Percentiles rank a stretch among this genome's conserved stretches.
phyloP scores from a whole-genome alignment of 92 coral and sea anemone species.

The Galaxea fascicularis region DNA sequence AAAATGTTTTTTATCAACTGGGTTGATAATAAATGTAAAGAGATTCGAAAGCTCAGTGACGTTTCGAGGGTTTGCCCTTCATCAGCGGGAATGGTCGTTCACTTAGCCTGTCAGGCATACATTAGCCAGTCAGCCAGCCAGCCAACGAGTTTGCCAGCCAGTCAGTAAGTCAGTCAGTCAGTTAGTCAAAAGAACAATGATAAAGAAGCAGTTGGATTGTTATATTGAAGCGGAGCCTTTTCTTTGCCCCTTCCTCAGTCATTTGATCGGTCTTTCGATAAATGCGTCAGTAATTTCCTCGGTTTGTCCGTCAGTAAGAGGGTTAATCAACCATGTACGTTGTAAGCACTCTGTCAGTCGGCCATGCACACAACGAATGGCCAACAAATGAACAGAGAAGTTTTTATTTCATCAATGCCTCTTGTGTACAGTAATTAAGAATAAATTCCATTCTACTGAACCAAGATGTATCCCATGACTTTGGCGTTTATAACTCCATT shows the following conservation, averaged over 20 bases:
- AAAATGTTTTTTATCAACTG: too few relatives aligned
- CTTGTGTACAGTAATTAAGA: background rate
- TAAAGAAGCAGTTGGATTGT: too few relatives aligned
- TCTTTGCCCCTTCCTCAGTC: background rate
- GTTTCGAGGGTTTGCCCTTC: background rate
- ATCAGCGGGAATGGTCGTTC: background rate
- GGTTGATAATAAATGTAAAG: too few relatives aligned
- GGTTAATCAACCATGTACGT: too few relatives aligned
- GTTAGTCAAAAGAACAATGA: background rate
- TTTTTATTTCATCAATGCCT: background rate
- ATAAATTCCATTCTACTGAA: constrained; percentile 19
- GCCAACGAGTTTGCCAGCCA: background rate
- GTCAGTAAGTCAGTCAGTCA: background rate
- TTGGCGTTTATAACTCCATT: background rate
- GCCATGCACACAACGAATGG: too few relatives aligned
- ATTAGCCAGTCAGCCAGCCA: too few relatives aligned
- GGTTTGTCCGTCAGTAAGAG: too few relatives aligned
- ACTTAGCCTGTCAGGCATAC: background rate
- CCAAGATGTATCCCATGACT: constrained; percentile 35
- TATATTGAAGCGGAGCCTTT: too few relatives aligned
- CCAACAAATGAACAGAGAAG: too few relatives aligned
- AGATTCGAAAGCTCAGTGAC: too few relatives aligned
- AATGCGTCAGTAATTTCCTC: too few relatives aligned
- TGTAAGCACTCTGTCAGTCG: too few relatives aligned
- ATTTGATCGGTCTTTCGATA: background rate